Base-by-base conservation (phyloP, 2,888 invertebrate genomes). In the Parthenolecanium corni region DNA sequence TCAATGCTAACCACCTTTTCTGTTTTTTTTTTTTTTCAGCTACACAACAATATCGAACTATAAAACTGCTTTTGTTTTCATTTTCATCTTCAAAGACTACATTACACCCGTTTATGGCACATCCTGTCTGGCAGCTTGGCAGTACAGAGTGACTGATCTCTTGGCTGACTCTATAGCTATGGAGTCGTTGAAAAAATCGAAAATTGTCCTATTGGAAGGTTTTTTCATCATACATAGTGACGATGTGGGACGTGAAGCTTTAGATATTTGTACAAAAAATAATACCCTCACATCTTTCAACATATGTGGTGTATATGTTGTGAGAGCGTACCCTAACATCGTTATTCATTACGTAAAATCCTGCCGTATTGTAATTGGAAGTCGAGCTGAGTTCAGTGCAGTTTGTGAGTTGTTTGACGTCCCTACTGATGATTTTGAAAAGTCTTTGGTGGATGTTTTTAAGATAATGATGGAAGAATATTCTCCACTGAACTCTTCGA, bases 341-440 rank as follows among this genome's bases (percentile, higher is more conserved):
- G 51, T 61, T 0, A 31, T 40, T 40, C 40, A 21, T 1, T 61
- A 31, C 25, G 11, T 36, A 21, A 38, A 49, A 14, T 18, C 38
- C 11, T 61, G 61, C 38, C 31, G 51, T 16, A 51, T 61, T 14
- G 38, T 61, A 9, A 61, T 61, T 21, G 61, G 61, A 51, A 61
- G 51, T 23, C 40, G 47, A 36, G 36, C 16, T 1, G 61, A 61
- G 38, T 61, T 61, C 16, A 49, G n/a, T 16, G 23, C 23, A 1
- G 24, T 49, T 1, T 61, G 61, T 40, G 16, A 38, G 1, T 21
- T 38, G 38, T n/a, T 61, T 9, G 5, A 31, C 18, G 40, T 61
- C 16, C 18, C 47, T 20, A 21, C n/a, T 16, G 49, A 40, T n/a
- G 9, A 51, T 40, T 16, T 40, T 5, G 36, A 51, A n/a, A n/a